These are phyloP conservation scores for Cirrhinus molitorella DNA, from an alignment of 2,797 vertebrate genomes.

Conservation along the genomic window DNA sequence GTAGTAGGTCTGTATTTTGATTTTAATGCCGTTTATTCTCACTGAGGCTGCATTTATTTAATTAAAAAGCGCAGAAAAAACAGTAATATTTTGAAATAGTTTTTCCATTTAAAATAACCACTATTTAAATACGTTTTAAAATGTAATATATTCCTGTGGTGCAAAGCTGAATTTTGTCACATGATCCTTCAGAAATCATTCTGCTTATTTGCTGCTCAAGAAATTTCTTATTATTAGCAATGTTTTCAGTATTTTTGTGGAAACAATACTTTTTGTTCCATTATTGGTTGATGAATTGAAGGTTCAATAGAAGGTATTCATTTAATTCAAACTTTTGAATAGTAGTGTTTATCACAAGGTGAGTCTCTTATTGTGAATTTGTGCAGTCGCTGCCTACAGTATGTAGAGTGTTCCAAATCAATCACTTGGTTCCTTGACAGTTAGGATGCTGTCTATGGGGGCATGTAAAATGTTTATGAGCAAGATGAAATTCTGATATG, in stretches of 20 bases:
- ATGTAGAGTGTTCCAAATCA: neutral
- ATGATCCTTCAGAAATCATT: neutral
- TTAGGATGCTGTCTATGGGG: neutral
- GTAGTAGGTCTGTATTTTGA: neutral
- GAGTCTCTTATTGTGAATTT: neutral
- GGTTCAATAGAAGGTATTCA: neutral
- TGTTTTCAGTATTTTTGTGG: neutral
- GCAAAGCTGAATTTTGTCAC: neutral
- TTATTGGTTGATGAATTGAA: neutral
- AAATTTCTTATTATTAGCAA: neutral
- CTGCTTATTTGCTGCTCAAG: neutral
- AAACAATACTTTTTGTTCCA: neutral
- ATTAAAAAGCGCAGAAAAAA: neutral
- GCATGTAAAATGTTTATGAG: slow-evolving; percentile 4
- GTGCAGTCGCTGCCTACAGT: neutral
- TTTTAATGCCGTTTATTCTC: neutral
- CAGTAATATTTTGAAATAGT: neutral
- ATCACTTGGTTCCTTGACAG: neutral
- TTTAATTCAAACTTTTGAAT: neutral
- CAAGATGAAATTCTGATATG: slow-evolving; percentile 12
- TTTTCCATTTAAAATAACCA: neutral
- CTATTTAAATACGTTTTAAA: neutral
- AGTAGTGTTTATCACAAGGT: neutral
- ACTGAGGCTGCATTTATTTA: neutral
- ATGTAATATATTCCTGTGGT: neutral